phyloP scores from a whole-genome alignment of 30 jellyfish, hydroid and myxozoan species.

The Phacellophora camtschatica region DNA sequence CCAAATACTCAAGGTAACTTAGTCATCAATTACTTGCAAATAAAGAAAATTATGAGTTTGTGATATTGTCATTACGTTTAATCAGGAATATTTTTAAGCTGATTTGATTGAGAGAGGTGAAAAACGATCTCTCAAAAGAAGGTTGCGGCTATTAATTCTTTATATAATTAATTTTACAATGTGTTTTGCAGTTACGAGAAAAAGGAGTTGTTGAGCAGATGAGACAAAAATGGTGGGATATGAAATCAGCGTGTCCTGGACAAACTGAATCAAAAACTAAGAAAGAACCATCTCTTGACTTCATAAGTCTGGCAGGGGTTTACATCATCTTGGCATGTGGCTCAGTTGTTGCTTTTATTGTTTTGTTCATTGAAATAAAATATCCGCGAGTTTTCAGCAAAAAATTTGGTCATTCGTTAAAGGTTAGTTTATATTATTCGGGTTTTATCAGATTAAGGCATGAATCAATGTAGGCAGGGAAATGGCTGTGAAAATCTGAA shows the following conservation, averaged over 20 bases:
- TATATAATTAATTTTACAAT: too few species aligned
- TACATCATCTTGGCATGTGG: slow-evolving; percentile 81
- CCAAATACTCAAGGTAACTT: slow-evolving; percentile 59
- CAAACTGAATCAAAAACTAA: slow-evolving; percentile 19
- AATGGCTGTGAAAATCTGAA: neutral
- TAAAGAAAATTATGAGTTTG: too few species aligned
- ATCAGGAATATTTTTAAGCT: too few species aligned
- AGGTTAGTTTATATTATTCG: neutral
- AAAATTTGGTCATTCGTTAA: neutral
- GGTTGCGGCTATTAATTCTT: too few species aligned
- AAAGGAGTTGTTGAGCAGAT: slow-evolving; percentile 72
- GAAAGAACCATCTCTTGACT: slow-evolving; percentile 57
- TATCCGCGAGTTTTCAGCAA: slow-evolving; percentile 28
- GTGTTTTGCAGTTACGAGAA: slow-evolving; percentile 75
- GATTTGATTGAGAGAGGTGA: too few species aligned
- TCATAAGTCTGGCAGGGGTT: slow-evolving; percentile 83
- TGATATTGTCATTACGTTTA: too few species aligned
- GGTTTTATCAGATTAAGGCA: too few species aligned
- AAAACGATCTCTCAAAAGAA: too few species aligned
- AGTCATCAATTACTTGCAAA: too few species aligned
- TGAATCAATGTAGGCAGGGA: neutral
- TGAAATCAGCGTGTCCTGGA: slow-evolving; percentile 55
- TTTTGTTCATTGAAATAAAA: slow-evolving; percentile 55
- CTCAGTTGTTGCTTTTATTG: slow-evolving; percentile 34
- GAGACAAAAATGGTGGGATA: slow-evolving; percentile 89